Base-by-base conservation (phyloP, 2,797 vertebrate species). In the Oreochromis grahami region DNA sequence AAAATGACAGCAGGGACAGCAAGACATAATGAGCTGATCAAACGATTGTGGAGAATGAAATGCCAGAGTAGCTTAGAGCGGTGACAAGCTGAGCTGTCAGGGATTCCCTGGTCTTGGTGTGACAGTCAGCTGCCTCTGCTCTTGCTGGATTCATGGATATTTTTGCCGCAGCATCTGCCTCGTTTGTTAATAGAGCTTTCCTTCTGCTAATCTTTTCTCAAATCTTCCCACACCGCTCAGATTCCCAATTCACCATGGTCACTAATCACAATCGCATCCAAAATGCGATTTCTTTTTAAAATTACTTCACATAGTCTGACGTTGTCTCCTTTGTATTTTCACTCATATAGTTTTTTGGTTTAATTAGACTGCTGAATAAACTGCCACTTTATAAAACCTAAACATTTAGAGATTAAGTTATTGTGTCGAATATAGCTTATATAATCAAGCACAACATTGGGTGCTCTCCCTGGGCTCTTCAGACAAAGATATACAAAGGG, bases 1-100 rank as follows among this genome's bases (percentile, higher is more conserved):
- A 77, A 77, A 74, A 89, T 91, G 89, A 88, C 91, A 91, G 81
- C 80, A 50, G 83, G 79, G 84, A 88, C 78, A 79, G 77, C 9
- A 6, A 81, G 72, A 83, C 76, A 80, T 91, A 92, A 92, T 93
- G 91, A 93, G 88, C 77, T 84, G 88, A 93, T 94, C 86, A 90
- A 87, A 87, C 8, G 86, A 93, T 84, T 81, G 81, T 56, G 81
- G 60, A 63, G 85, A 87, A 79, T 87, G 85, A 93, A 92, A 94
- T 78, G 86, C 78, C 88, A 80, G 60, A 76, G 81, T 41, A 70
- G 76, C 53, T 91, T 21, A 74, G 82, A 84, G 87, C 12, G 5
- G 13, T 38, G 87, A 82, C 82, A 90, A 79, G 29, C 74, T 21
- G 72, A 80, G 82, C 85, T 82, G 84, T 84, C 78, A 83, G 82